Evolutionary conservation across 2,888 invertebrate species (phyloP), one percentile per base, ranked within the genome.

Genomic region (Coremacera marginata): DNA sequence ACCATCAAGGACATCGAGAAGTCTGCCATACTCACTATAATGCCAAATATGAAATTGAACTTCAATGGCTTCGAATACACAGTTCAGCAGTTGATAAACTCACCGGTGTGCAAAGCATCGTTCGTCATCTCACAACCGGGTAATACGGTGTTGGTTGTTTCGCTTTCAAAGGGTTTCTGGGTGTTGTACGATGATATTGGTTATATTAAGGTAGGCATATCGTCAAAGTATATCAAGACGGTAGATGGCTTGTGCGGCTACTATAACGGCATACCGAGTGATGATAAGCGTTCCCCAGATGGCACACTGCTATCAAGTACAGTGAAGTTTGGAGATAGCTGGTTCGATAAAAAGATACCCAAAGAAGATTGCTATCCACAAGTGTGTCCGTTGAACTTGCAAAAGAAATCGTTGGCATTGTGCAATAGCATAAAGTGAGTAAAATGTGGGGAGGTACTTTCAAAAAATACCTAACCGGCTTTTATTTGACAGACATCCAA

Each of bases 211-310:
- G 91, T 96, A 81, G 94, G 94, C 80, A 93, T 95, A 0, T 90
- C 92, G 0, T 92, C 92, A 72, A 92, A 92, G 82, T 90, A 93
- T 81, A 87, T 90, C 78, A 91, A 92, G 9, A 90, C 91, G 60
- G 93, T 96, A 0, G 94, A 95, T 83, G 96, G 96, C 0, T 89
- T 96, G 11, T 96, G 96, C 86, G 96, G 96, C 2, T 93, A 92
- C 77, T 95, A 92, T 87, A 94, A 95, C 88, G 93, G 93, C 1
- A 89, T 91, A 37, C 83, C 90, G 0, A 83, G 85, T 62, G 95
- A 95, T 87, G 96, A 96, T 86, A 93, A 93, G 70, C 91, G 93
- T 3, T 91, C 92, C 79, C 95, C 95, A 0, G 92, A 93, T 86
- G 95, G 95, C 0, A 86, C 84, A 0, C 84, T 91, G 2, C 92